Evolutionary conservation across 2,797 vertebrate genomes (phyloP).

Genomic region (Morelia viridis): DNA sequence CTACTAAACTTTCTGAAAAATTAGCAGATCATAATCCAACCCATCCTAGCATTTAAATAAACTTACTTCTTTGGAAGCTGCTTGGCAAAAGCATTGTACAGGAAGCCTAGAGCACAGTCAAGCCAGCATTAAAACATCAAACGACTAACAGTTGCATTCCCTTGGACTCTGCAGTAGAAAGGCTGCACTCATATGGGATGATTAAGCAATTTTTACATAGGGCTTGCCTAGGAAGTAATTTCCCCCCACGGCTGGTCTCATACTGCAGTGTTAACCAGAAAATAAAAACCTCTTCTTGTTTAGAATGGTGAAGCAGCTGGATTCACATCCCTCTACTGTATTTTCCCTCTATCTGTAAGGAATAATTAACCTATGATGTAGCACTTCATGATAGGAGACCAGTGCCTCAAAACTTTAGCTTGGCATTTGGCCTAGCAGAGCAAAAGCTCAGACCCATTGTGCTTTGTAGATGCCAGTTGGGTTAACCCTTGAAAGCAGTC

Average conservation of each 20-base stretch:
- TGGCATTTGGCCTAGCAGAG: not conserved
- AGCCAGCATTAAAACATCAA: not conserved
- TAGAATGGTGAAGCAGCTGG: not conserved
- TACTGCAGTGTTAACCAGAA: not conserved
- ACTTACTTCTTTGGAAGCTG: constrained; percentile 21
- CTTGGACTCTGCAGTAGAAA: constrained; percentile 5
- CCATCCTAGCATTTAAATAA: constrained; percentile 30
- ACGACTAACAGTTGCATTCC: not conserved
- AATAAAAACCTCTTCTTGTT: not conserved
- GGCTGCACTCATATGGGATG: not conserved
- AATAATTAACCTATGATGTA: not conserved
- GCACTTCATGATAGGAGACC: not conserved
- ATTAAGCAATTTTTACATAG: constrained; percentile 9
- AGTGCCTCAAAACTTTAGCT: not conserved
- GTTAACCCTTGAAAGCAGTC: not conserved
- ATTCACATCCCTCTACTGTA: not conserved
- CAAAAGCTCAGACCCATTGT: not conserved
- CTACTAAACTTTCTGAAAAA: not conserved
- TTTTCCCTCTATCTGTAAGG: not conserved
- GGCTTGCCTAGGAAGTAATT: not conserved
- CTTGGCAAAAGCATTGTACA: constrained; percentile 18
- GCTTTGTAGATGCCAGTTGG: not conserved
- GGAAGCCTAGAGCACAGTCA: not conserved
- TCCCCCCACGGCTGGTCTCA: not conserved
- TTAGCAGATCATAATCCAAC: constrained; percentile 12